Evolutionary conservation across 2,888 invertebrate genomes (phyloP), one percentile per base, ranked within the genome.

Genomic region (Caenorhabditis zanzibari): DNA sequence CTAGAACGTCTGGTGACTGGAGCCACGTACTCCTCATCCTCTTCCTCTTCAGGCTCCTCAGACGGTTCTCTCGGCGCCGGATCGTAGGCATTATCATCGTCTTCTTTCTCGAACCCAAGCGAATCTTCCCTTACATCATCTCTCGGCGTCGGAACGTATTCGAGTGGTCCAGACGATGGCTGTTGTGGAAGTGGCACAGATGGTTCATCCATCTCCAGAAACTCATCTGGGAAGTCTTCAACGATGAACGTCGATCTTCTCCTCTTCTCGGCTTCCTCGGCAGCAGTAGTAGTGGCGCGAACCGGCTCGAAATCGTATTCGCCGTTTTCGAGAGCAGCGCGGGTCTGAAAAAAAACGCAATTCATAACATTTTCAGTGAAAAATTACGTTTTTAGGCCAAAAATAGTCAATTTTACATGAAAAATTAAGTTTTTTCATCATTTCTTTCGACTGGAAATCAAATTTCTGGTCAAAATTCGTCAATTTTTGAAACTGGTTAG

Each of bases 211-310:
- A 35, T n/a, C 19, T 84, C 84, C 4, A 80, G 41, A 16, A 83
- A 38, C 26, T 83, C 69, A 22, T 82, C 82, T 14, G 82, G 82
- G 19, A 82, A 77, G 49, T 77, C 73, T 47, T 76, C 71, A 12
- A 82, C 82, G 22, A 72, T 64, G 47, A 76, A 82, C 0, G 56
- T 56, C 12, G 81, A 71, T 9, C 3, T 41, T 58, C 73, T 68
- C 24, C 61, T 28, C 7, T 14, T 24, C 41, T 52, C 32, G 19
- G 54, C 59, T 16, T 47, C 35, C 24, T 38, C n/a, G 49, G 14
- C 49, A 6, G 19, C 49, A 6, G 19, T 14, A n/a, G 19, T 44
- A n/a, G 22, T 26, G 4, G 52, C 5, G 10, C 26, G 38, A 22
- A 26, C 19, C 16, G 47, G 47, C 16, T 58, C 26, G 54, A 38